Evolutionary conservation across 2,113 vertebrate genomes (phyloP).

Genomic region (Benitochromis conjunctus): DNA sequence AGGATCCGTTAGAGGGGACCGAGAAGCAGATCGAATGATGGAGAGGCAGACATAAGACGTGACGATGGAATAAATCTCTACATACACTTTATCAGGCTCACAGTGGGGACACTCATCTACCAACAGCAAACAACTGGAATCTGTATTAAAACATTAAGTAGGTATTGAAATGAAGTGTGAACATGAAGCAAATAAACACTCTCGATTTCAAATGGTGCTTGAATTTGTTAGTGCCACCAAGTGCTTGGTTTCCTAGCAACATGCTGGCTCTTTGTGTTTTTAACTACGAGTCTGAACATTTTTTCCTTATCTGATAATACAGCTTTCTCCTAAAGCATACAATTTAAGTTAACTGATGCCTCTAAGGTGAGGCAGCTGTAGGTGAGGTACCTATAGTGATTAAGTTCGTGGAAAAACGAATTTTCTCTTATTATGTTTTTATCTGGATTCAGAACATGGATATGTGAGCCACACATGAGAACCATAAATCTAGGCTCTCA

Average conservation of each 20-base stretch:
- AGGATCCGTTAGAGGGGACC: neutral
- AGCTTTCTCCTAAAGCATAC: neutral
- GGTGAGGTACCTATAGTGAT: neutral
- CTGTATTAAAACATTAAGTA: neutral
- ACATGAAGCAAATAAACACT: neutral
- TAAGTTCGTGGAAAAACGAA: fast-evolving
- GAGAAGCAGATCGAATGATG: slow-evolving; percentile 15
- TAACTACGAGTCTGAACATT: neutral
- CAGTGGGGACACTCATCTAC: neutral
- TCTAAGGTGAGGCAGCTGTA: neutral
- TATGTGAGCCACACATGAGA: neutral
- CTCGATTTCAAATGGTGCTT: neutral
- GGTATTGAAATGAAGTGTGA: neutral
- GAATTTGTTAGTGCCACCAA: neutral
- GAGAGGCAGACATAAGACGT: slow-evolving; percentile 3
- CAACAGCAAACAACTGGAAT: neutral
- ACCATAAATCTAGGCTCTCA: neutral
- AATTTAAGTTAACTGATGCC: neutral
- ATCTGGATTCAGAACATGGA: neutral
- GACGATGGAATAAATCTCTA: neutral
- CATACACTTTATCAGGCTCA: neutral
- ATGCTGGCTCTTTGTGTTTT: neutral
- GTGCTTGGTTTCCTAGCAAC: neutral
- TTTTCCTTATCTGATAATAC: neutral
- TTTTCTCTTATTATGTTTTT: neutral